Conservation (phyloP, 2,113 vertebrate species). For the Chrysochloris asiatica region DNA sequence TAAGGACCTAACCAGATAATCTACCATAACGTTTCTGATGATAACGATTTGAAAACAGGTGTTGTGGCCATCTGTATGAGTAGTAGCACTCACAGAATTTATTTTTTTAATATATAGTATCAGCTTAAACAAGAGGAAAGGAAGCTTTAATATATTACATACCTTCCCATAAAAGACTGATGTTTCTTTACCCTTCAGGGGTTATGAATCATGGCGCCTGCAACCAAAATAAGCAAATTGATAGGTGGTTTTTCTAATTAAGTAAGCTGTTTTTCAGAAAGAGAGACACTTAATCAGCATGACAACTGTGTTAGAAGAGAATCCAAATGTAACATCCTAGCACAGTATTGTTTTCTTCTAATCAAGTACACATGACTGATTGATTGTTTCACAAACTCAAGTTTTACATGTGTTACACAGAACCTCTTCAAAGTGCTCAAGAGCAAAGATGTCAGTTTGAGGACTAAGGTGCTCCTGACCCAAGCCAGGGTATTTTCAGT, state of each 20-base stretch:
- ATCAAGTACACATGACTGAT: background rate
- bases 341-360: background rate
- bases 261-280: background rate
- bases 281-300: background rate
- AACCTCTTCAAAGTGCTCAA: too few relatives aligned
- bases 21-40: conserved; percentile 21
- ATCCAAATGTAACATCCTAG: background rate
- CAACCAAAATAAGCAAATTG: conserved; percentile 18
- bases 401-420: background rate
- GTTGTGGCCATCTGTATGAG: conserved; percentile 31
- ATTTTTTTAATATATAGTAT: conserved; percentile 21
- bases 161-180: conserved; percentile 58
- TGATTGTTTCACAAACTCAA: conserved; percentile 30
- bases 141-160: conserved; percentile 43
- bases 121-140: conserved; percentile 34
- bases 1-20: conserved; percentile 22
- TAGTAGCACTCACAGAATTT: background rate
- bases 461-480: too few relatives aligned
- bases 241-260: conserved; percentile 20
- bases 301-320: background rate
- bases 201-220: conserved; percentile 33
- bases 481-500: too few relatives aligned
- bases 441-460: too few relatives aligned
- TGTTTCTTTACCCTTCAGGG: background rate
- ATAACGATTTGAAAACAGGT: conserved; percentile 54